Conservation (phyloP, 64 coral and sea anemone species). For the Stylophora pistillata region DNA sequence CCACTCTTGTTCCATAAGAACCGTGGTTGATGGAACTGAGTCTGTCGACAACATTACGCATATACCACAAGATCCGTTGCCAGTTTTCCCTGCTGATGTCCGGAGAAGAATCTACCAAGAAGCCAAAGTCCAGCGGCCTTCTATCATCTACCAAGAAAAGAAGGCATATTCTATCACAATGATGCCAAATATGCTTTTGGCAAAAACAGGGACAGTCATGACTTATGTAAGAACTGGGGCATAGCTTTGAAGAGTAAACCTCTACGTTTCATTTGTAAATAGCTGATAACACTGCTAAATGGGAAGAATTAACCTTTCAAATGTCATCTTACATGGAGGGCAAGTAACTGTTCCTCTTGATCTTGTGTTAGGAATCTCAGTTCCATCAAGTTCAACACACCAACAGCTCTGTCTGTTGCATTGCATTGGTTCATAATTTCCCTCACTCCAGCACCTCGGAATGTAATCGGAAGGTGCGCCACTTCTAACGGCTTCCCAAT, state of each 20-base stretch:
- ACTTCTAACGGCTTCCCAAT: slow-evolving; percentile 22
- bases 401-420: slow-evolving; percentile 44
- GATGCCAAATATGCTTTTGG: background rate
- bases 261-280: too few relatives aligned
- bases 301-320: too few relatives aligned
- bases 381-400: slow-evolving; percentile 54
- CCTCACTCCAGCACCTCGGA: slow-evolving; percentile 45
- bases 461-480: slow-evolving; percentile 5
- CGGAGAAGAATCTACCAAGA: slow-evolving; percentile 50
- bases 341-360: slow-evolving; percentile 25
- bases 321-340: slow-evolving; percentile 15
- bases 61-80: slow-evolving; percentile 25
- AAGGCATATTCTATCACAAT: background rate
- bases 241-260: background rate
- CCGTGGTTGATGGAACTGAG: slow-evolving; percentile 12
- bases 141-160: slow-evolving; percentile 29
- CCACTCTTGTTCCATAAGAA: slow-evolving; percentile 49
- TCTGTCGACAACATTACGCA: slow-evolving; percentile 27
- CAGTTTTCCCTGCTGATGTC: slow-evolving; percentile 32
- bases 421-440: slow-evolving; percentile 55
- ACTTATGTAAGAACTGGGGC: too few relatives aligned
- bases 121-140: slow-evolving; percentile 49
- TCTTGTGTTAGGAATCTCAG: slow-evolving; percentile 40
- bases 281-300: too few relatives aligned
- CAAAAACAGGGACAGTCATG: too few relatives aligned